phyloP scores from a whole-genome alignment of 2,888 invertebrate species.

The Xanthorhoe spadicearia region DNA sequence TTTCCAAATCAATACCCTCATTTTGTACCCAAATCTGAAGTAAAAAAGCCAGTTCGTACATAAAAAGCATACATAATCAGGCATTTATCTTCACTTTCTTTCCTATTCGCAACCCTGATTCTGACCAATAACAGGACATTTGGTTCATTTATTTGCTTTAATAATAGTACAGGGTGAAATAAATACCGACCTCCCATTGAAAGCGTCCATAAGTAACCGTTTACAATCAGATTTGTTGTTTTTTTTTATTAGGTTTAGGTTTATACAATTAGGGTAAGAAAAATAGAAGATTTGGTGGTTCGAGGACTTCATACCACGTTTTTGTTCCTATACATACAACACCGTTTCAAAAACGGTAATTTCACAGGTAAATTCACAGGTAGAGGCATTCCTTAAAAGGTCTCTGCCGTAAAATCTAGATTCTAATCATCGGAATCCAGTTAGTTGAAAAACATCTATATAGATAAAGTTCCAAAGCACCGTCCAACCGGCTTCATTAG shows the following conservation, averaged over 20 bases:
- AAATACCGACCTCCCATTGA: neutral
- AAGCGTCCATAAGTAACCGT: too few species aligned
- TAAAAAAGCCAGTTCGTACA: slow-evolving; percentile 8
- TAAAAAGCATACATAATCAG: slow-evolving; percentile 15
- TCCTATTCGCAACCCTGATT: slow-evolving; percentile 4
- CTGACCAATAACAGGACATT: slow-evolving; percentile 4
- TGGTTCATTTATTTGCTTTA: slow-evolving; percentile 4
- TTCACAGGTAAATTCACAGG: too few species aligned
- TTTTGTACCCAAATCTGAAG: neutral
- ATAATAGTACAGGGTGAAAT: neutral
- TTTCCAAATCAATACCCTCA: neutral
- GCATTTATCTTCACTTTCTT: slow-evolving; percentile 11
- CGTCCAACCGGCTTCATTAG: slow-evolving; percentile 47
- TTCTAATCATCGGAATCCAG: slow-evolving; percentile 24
- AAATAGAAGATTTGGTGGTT: too few species aligned
- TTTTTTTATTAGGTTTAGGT: too few species aligned
- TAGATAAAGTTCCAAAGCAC: slow-evolving; percentile 41
- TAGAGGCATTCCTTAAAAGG: too few species aligned
- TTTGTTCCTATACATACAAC: too few species aligned
- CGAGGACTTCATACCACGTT: too few species aligned
- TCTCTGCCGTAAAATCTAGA: neutral
- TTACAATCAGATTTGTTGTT: too few species aligned
- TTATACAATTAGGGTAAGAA: too few species aligned
- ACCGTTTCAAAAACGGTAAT: too few species aligned
- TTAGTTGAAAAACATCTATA: slow-evolving; percentile 42